Conservation (phyloP, 2,113 vertebrate species). For the Pseudolaguvia tuberculata region DNA sequence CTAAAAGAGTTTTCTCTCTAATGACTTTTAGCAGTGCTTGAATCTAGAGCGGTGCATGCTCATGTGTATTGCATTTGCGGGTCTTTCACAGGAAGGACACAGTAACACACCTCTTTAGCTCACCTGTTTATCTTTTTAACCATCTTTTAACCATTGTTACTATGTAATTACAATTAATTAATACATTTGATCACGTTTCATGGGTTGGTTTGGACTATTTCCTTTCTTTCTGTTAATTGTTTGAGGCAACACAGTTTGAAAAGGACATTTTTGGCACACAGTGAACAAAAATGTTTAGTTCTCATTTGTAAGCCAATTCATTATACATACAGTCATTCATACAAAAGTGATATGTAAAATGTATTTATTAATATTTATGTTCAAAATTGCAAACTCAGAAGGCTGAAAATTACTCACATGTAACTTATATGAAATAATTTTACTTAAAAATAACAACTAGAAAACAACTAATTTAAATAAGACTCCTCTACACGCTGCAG, state of each 20-base stretch:
- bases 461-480: not conserved
- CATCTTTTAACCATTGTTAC: slow-evolving; percentile 36
- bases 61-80: slow-evolving; percentile 24
- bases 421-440: too few species aligned
- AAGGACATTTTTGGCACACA: slow-evolving; percentile 13
- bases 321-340: too few species aligned
- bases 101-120: not conserved
- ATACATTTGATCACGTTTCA: slow-evolving; percentile 23
- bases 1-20: slow-evolving; percentile 11
- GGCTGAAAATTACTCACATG: too few species aligned
- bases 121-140: slow-evolving; percentile 8
- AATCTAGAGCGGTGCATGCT: slow-evolving; percentile 13
- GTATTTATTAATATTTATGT: too few species aligned
- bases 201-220: slow-evolving; percentile 17
- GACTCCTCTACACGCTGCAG: slow-evolving; percentile 4
- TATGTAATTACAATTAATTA: slow-evolving; percentile 37
- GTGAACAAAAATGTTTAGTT: too few species aligned
- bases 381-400: too few species aligned
- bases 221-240: slow-evolving; percentile 31
- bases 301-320: too few species aligned
- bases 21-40: slow-evolving; percentile 22
- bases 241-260: slow-evolving; percentile 18
- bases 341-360: too few species aligned
- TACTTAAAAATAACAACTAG: too few species aligned
- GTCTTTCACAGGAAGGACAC: not conserved